phyloP scores from a whole-genome alignment of 2,888 invertebrate species.

The Drosophila mercatorum region DNA sequence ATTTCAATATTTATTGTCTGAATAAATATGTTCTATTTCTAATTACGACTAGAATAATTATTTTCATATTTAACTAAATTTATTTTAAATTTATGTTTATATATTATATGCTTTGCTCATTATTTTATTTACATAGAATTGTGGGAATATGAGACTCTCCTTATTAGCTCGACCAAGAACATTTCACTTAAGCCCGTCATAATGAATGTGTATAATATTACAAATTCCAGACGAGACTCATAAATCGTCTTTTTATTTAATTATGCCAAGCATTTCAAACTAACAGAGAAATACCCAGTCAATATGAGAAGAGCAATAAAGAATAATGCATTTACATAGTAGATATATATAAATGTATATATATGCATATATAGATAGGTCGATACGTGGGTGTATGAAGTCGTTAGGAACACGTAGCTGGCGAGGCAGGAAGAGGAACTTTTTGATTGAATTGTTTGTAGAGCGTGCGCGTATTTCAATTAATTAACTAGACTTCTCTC shows the following conservation, averaged over 20 bases:
- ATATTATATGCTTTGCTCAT: too few relatives aligned
- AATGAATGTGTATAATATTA: not conserved
- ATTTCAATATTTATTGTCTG: too few relatives aligned
- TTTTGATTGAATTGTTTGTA: constrained; percentile 51
- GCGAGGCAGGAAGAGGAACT: constrained; percentile 7
- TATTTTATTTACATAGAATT: not conserved
- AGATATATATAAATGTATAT: not conserved
- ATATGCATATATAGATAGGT: constrained; percentile 6
- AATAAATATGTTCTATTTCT: too few relatives aligned
- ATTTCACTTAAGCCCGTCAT: not conserved
- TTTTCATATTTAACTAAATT: not conserved
- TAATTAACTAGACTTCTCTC: constrained; percentile 55
- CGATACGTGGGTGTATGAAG: constrained; percentile 56
- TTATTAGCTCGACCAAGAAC: not conserved
- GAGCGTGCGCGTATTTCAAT: constrained; percentile 55
- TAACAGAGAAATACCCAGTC: constrained; percentile 4
- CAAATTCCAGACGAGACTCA: constrained; percentile 14
- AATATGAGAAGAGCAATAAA: constrained; percentile 11
- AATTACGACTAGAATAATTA: too few relatives aligned
- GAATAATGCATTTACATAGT: constrained; percentile 19
- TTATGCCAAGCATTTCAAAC: constrained; percentile 10
- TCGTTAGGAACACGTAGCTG: constrained; percentile 51
- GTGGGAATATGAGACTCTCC: not conserved
- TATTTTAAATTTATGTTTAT: not conserved
- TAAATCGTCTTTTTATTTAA: not conserved